A percentile compares a stretch with the other conserved stretches of the same genome.
phyloP scores from a whole-genome alignment of 1,140 invertebrate genomes.

The Panagrolaimus sp. region DNA sequence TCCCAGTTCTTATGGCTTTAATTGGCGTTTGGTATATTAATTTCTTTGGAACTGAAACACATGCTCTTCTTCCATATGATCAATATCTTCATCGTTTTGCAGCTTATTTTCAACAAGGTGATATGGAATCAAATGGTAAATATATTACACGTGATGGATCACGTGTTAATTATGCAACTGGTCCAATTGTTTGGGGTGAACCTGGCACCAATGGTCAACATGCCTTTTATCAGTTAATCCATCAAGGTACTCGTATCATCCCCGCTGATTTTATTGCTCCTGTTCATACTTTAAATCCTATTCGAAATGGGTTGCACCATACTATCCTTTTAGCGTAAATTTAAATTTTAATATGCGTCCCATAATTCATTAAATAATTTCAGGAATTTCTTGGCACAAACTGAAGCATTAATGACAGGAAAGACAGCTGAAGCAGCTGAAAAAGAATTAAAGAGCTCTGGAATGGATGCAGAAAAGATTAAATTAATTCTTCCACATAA shows the following conservation, averaged over 20 bases:
- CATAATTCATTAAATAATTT: too few species aligned
- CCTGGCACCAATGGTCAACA: slow-evolving; percentile 99
- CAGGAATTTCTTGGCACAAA: slow-evolving; percentile 99
- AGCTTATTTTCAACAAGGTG: slow-evolving; percentile 98
- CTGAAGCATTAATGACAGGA: slow-evolving; percentile 89
- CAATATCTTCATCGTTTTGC: slow-evolving; percentile 96
- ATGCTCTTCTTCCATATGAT: slow-evolving; percentile 92
- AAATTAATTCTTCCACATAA: slow-evolving; percentile 84
- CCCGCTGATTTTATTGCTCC: slow-evolving; percentile 95
- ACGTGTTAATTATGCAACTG: slow-evolving; percentile 74
- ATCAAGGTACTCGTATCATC: slow-evolving; percentile 80
- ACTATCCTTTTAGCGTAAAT: slow-evolving; percentile 81
- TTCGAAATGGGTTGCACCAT: slow-evolving; percentile 70
- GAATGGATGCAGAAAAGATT: slow-evolving; percentile 62
- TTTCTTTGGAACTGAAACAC: slow-evolving; percentile 87
- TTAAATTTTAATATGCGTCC: too few species aligned
- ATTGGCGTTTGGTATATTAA: slow-evolving; percentile 94
- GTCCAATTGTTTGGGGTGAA: slow-evolving; percentile 89
- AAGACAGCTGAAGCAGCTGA: slow-evolving; percentile 73
- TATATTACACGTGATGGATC: slow-evolving; percentile 67
- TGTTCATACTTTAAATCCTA: slow-evolving; percentile 83
- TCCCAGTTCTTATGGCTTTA: slow-evolving; percentile 84
- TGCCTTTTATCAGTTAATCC: slow-evolving; percentile 92
- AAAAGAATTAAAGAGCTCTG: slow-evolving; percentile 63
- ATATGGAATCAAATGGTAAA: slow-evolving; percentile 99